Evolutionary conservation across 37 sponge, comb jelly and placozoan genomes (phyloP).

Genomic region (Cliona cf. orientalis): DNA sequence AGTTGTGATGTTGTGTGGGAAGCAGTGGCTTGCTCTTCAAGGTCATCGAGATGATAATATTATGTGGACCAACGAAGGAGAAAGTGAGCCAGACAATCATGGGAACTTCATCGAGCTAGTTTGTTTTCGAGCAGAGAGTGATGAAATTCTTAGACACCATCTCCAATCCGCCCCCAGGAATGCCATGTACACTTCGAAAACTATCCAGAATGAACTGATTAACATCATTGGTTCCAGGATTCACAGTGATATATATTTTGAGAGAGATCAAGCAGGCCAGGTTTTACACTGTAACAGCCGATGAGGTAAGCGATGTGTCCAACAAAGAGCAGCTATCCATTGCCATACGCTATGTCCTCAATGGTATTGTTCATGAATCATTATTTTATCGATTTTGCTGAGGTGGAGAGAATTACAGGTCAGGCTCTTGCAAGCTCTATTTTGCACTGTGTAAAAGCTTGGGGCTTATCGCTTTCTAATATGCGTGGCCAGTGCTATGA

Average conservation of each 20-base stretch:
- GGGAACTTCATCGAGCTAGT: slow-evolving; percentile 65
- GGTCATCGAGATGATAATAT: slow-evolving; percentile 71
- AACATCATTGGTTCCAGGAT: slow-evolving; percentile 20
- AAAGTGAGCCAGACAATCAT: slow-evolving; percentile 5
- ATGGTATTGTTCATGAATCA: background rate
- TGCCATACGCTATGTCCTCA: background rate
- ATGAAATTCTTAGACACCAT: slow-evolving; percentile 52
- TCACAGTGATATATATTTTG: slow-evolving; percentile 2
- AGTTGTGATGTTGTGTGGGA: slow-evolving; percentile 56
- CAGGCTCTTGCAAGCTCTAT: slow-evolving; percentile 60
- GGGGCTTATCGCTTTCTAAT: slow-evolving; percentile 48
- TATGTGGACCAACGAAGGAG: slow-evolving; percentile 15
- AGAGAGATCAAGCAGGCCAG: background rate
- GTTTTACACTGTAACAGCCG: background rate
- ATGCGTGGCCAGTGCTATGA: slow-evolving; percentile 79
- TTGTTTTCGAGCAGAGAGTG: slow-evolving; percentile 55
- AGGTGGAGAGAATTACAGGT: slow-evolving; percentile 13
- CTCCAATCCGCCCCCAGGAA: slow-evolving; percentile 24
- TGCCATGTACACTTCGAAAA: background rate
- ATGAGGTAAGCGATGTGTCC: background rate
- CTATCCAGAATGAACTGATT: slow-evolving; percentile 7
- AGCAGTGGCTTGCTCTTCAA: slow-evolving; percentile 62
- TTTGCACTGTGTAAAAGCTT: background rate
- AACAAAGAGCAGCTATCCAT: slow-evolving; percentile 1
- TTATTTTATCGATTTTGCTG: slow-evolving; percentile 8